Evolutionary conservation across 2,797 vertebrate species (phyloP).

Genomic region (Enoplosus armatus): DNA sequence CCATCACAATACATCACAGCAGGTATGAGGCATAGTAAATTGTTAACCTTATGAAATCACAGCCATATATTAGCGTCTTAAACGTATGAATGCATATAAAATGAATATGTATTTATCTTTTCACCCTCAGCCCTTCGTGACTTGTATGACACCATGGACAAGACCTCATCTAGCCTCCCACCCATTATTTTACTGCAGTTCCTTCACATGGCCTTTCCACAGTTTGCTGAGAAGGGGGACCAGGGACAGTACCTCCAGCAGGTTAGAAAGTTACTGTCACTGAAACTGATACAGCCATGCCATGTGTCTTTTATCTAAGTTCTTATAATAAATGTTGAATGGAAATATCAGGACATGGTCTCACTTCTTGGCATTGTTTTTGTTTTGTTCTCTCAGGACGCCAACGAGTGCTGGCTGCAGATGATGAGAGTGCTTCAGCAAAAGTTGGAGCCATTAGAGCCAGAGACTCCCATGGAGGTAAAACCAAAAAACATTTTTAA

Average conservation of each 20-base stretch:
- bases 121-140: conserved; percentile 93
- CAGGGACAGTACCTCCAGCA: conserved; percentile 99
- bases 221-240: conserved; percentile 99
- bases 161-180: conserved; percentile 98
- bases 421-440: conserved; percentile 98
- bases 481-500: neutral
- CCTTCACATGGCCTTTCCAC: conserved; percentile 99
- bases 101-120: neutral
- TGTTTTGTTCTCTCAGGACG: conserved; percentile 86
- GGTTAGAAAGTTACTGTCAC: conserved; percentile 79
- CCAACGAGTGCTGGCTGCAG: conserved; percentile 98
- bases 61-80: rapidly evolving
- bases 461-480: conserved; percentile 94
- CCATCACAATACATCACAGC: conserved; percentile 99
- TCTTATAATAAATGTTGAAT: neutral
- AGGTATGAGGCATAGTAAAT: conserved; percentile 82
- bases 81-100: neutral
- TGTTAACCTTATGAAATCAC: neutral
- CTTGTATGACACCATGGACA: conserved; percentile 99
- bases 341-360: neutral
- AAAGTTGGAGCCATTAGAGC: conserved; percentile 93
- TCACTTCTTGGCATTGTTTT: neutral
- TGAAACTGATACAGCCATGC: neutral
- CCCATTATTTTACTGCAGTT: conserved; percentile 99
- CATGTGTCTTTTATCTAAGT: neutral